Conservation (phyloP, 1,140 invertebrate species). For the Bombus consobrinus region DNA sequence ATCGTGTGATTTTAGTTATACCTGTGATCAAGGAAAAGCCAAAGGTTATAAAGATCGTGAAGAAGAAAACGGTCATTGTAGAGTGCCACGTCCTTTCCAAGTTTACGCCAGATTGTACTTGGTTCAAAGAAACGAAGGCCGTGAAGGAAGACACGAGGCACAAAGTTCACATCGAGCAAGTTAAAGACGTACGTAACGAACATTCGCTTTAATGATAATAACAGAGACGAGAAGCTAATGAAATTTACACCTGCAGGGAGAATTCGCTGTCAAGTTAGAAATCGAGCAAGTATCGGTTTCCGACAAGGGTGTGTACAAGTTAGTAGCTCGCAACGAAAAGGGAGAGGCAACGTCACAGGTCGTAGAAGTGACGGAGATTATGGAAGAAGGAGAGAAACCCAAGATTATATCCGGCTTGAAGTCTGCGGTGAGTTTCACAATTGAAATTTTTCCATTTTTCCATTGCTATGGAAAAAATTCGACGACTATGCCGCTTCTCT, state of each 20-base stretch:
- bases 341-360: conserved; percentile 95
- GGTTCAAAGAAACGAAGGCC: conserved; percentile 93
- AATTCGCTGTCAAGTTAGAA: conserved; percentile 94
- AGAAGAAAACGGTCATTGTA: conserved; percentile 94
- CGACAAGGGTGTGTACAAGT: conserved; percentile 95
- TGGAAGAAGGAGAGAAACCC: conserved; percentile 86
- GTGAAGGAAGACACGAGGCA: conserved; percentile 90
- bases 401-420: conserved; percentile 89
- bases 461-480: no score
- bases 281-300: conserved; percentile 89
- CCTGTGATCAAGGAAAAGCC: conserved; percentile 96
- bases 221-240: neutral
- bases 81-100: conserved; percentile 95
- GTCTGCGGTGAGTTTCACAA: conserved; percentile 85
- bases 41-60: conserved; percentile 93
- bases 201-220: accelerated
- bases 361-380: conserved; percentile 93
- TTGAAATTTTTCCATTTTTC: neutral
- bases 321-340: conserved; percentile 96
- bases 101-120: conserved; percentile 93
- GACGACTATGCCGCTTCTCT: neutral
- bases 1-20: conserved; percentile 86
- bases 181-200: conserved; percentile 86
- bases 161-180: conserved; percentile 89
- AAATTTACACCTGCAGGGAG: conserved; percentile 84